Percentiles rank a stretch among this genome's conserved stretches.
Evolutionary conservation across 2,113 vertebrate species (phyloP).

Genomic region (Otis tarda): DNA sequence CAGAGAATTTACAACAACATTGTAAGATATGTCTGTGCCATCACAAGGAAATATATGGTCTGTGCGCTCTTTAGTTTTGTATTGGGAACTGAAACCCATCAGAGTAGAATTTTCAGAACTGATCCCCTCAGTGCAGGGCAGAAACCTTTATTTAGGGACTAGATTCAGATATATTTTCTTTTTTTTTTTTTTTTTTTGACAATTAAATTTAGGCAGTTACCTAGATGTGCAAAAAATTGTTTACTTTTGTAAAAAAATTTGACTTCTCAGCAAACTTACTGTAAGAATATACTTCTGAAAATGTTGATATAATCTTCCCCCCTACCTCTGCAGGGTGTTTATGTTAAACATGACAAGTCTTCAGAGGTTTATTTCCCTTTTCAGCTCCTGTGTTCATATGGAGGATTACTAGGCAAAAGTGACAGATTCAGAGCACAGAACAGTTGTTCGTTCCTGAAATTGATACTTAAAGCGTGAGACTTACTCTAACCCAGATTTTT

Average conservation of each 20-base stretch:
- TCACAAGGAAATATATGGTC: neutral
- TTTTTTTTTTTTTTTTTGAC: neutral
- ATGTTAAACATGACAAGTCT: neutral
- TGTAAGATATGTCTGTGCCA: neutral
- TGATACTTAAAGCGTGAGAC: neutral
- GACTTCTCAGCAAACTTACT: neutral
- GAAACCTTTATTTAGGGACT: neutral
- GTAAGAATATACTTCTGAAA: neutral
- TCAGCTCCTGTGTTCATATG: neutral
- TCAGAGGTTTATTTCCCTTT: neutral
- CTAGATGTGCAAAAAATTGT: neutral
- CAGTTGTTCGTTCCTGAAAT: constrained; percentile 9
- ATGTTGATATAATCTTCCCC: neutral
- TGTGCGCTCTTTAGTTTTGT: neutral
- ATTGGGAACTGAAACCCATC: neutral
- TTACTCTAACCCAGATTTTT: neutral
- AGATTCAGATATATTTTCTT: neutral
- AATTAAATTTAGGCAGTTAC: neutral
- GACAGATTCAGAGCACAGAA: neutral
- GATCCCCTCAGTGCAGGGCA: neutral
- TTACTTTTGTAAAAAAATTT: neutral
- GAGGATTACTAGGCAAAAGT: neutral
- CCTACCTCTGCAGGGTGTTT: neutral
- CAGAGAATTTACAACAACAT: neutral
- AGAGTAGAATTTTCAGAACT: neutral